Evolutionary conservation across 2,888 invertebrate genomes (phyloP).

Genomic region (Rhyacophila evoluta): DNA sequence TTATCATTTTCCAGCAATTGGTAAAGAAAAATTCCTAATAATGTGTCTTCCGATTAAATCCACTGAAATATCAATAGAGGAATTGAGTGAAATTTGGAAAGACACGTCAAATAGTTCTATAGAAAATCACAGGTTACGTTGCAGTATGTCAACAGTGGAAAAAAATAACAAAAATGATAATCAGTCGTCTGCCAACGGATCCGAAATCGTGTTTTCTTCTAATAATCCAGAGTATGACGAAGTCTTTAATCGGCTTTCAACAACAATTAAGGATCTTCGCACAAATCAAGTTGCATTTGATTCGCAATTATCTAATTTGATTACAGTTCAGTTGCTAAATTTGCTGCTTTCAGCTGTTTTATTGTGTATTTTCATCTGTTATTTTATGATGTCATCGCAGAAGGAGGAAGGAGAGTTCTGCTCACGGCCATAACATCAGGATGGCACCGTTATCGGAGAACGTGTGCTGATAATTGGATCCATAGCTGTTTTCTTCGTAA

Average conservation of each 20-base stretch:
- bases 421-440: constrained; percentile 45
- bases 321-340: constrained; percentile 43
- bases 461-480: not conserved
- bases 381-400: constrained; percentile 34
- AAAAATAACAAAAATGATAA: not conserved
- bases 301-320: constrained; percentile 45
- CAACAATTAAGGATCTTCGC: constrained; percentile 28
- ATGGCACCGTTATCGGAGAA: not conserved
- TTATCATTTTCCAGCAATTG: constrained; percentile 75
- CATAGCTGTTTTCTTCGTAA: not conserved
- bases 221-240: not conserved
- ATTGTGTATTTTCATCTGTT: constrained; percentile 42
- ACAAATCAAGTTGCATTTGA: constrained; percentile 37
- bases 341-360: constrained; percentile 44
- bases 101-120: constrained; percentile 69
- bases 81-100: constrained; percentile 82
- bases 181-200: not conserved
- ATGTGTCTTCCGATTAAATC: constrained; percentile 81
- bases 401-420: constrained; percentile 41
- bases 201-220: not conserved
- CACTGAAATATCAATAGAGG: constrained; percentile 70
- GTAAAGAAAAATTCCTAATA: constrained; percentile 89
- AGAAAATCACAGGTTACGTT: constrained; percentile 80
- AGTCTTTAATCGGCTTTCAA: constrained; percentile 34
- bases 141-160: constrained; percentile 60